Evolutionary conservation across 2,797 vertebrate genomes (phyloP).

Genomic region (Enteromius thamalakanensis): DNA sequence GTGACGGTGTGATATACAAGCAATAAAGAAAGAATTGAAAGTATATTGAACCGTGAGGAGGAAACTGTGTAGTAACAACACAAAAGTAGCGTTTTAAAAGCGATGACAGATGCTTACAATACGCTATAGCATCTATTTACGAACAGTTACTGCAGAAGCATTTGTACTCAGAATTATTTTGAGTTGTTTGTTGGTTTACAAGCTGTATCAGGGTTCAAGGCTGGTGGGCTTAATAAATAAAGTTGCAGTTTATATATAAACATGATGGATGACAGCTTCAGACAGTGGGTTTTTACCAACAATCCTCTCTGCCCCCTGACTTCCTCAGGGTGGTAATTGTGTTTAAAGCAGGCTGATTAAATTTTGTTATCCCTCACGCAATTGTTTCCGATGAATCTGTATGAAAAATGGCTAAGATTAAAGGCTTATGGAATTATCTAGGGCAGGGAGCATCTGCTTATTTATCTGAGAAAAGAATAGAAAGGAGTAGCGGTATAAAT

Average conservation of each 20-base stretch:
- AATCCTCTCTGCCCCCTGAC: conserved; percentile 48
- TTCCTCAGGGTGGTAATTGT: conserved; percentile 79
- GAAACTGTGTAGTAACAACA: background rate
- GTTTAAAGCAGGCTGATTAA: conserved; percentile 92
- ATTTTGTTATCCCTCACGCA: conserved; percentile 86
- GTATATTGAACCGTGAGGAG: background rate
- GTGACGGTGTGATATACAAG: conserved; percentile 40
- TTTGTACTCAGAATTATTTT: conserved; percentile 4
- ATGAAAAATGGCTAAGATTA: conserved; percentile 90
- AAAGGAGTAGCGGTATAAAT: conserved; percentile 32
- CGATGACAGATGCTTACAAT: conserved; percentile 6
- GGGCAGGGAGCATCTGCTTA: conserved; percentile 84
- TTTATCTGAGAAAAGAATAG: conserved; percentile 46
- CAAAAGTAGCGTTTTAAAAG: conserved; percentile 2
- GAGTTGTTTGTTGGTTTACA: background rate
- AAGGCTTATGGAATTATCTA: conserved; percentile 88
- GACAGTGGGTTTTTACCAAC: conserved; percentile 59
- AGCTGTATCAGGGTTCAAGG: conserved; percentile 1
- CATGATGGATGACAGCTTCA: conserved; percentile 33
- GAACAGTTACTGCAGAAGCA: conserved; percentile 2
- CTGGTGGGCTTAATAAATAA: background rate
- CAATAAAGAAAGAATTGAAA: conserved; percentile 18
- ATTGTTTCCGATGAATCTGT: conserved; percentile 89
- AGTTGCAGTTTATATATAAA: background rate
- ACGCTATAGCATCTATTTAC: conserved; percentile 6